Evolutionary conservation across 1,140 invertebrate genomes (phyloP).

Genomic region (Elysia chlorotica): DNA sequence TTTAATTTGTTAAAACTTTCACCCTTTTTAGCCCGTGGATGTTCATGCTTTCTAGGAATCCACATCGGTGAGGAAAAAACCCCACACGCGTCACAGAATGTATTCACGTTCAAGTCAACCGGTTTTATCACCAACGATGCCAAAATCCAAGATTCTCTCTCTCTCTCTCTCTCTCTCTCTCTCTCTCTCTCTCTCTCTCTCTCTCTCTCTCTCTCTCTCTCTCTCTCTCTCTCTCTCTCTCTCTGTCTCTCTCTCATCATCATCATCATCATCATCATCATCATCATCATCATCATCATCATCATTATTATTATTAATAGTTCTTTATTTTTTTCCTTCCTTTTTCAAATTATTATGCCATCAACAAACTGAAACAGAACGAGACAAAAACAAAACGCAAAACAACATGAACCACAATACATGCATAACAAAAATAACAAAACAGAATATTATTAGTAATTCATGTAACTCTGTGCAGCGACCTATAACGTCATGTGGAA

Average conservation of each 20-base stretch:
- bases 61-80: too few species aligned
- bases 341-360: background rate
- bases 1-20: too few species aligned
- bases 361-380: background rate
- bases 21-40: too few species aligned
- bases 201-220: constrained; percentile 1
- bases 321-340: background rate
- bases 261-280: background rate
- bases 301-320: background rate
- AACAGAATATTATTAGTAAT: background rate
- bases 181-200: background rate
- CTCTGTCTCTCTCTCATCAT: background rate
- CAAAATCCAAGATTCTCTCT: too few species aligned
- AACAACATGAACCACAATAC: background rate
- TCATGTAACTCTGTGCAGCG: background rate
- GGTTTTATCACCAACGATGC: too few species aligned
- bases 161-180: background rate
- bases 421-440: background rate
- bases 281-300: background rate
- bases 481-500: background rate
- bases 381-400: background rate
- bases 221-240: background rate
- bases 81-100: too few species aligned
- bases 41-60: too few species aligned
- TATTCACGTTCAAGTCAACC: too few species aligned